These are phyloP conservation scores for Actinia equina DNA, from an alignment of 64 coral and sea anemone genomes.

Conservation along the genomic window DNA sequence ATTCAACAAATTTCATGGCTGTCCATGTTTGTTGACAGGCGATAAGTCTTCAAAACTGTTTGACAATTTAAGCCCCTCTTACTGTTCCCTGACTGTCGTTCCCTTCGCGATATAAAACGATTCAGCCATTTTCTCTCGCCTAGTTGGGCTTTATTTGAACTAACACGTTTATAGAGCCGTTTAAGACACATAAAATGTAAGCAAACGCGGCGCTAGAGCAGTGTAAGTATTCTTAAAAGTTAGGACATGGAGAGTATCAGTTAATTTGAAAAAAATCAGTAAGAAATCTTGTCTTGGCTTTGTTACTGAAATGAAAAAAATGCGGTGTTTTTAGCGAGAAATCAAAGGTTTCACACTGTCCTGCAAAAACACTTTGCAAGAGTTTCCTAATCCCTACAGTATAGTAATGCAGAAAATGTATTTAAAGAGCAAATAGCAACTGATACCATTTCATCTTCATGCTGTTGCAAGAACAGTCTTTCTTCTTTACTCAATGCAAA, in stretches of 20 bases:
- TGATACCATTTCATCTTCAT: background rate
- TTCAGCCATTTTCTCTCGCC: conserved; percentile 13
- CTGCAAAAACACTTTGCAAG: background rate
- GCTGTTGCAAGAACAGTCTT: background rate
- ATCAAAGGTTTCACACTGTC: background rate
- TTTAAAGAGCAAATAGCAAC: background rate
- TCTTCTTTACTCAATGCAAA: background rate
- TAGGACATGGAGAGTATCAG: background rate
- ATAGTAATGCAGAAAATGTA: background rate
- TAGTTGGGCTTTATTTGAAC: background rate
- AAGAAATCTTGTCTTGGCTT: background rate
- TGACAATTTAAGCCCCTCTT: conserved; percentile 15
- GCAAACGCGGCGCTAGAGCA: background rate
- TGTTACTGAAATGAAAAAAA: background rate
- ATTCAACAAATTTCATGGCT: conserved; percentile 7
- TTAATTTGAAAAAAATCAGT: too few species aligned
- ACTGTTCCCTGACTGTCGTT: background rate
- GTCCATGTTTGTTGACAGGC: background rate
- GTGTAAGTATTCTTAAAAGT: background rate
- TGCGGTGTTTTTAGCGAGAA: background rate
- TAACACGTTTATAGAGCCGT: background rate
- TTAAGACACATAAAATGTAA: background rate
- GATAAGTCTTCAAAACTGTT: conserved; percentile 2
- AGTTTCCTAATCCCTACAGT: background rate
- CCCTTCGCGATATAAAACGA: background rate